Evolutionary conservation across 37 sponge, comb jelly and placozoan species (phyloP).

Genomic region (Theonella swinhoei): DNA sequence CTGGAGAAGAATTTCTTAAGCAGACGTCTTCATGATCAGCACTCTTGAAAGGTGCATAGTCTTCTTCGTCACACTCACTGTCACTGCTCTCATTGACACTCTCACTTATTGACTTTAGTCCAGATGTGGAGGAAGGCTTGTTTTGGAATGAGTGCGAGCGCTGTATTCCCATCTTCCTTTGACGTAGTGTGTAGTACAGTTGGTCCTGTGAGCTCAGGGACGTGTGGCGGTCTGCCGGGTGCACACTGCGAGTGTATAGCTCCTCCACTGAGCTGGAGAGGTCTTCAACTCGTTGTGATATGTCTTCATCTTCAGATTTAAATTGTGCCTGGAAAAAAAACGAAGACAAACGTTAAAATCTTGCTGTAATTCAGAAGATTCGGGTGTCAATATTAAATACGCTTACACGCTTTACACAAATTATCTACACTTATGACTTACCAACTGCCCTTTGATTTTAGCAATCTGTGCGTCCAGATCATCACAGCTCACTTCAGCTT

Average conservation of each 20-base stretch:
- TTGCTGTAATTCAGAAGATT: neutral
- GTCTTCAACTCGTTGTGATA: slow-evolving; percentile 25
- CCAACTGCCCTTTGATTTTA: slow-evolving; percentile 34
- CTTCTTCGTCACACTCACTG: neutral
- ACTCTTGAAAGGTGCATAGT: neutral
- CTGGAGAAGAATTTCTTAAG: neutral
- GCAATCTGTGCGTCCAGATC: slow-evolving; percentile 33
- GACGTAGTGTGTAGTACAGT: neutral
- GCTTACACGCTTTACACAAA: neutral
- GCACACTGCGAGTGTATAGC: slow-evolving; percentile 8
- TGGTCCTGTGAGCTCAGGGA: neutral
- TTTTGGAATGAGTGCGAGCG: neutral
- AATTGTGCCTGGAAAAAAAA: slow-evolving; percentile 2
- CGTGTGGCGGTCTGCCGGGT: neutral
- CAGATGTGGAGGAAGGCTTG: neutral
- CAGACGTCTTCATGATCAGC: neutral
- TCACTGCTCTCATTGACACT: slow-evolving; percentile 5
- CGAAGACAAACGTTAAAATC: neutral
- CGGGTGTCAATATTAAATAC: neutral
- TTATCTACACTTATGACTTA: neutral
- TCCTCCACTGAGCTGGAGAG: slow-evolving; percentile 25
- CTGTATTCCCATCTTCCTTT: neutral
- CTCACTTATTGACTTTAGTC: slow-evolving; percentile 18
- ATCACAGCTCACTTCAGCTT: neutral
- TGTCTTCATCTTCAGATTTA: slow-evolving; percentile 24